Base-by-base conservation (phyloP, 2,113 vertebrate species). In the Ochotona curzoniae region DNA sequence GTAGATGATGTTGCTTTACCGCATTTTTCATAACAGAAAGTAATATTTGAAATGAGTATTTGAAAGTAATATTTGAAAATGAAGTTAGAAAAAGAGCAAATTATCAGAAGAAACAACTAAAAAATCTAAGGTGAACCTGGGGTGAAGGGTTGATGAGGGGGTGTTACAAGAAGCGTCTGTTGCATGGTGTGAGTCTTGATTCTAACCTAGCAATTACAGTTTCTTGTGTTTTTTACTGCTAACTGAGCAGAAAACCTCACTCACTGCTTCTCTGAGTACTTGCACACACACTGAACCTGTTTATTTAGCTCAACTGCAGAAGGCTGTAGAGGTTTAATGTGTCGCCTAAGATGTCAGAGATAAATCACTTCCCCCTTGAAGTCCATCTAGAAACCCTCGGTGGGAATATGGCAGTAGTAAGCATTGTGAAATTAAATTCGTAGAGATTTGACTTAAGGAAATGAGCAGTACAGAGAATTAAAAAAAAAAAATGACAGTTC, bases 61-160 rank as follows among this genome's bases (percentile, higher is more conserved):
- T n/a, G n/a, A 96, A 85, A 64, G 54, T 38, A 93, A 35, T 71
- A 88, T 87, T 63, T 81, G 76, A 88, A 90, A 92, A 76, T 93
- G 74, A 87, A 83, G 67, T 86, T 90, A 71, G 83, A 90, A 90
- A 76, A 1, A 74, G 63, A 51, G 30, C 69, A 25, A 86, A 76
- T 54, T 67, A 70, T 82, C 51, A 93, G 79, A 86, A 92, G 88
- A 85, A 86, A 57, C 54, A 85, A 30, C 44, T 35, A 26, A 47
- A 88, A 38, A 81, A 69, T 60, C 78, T 90, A 64, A 28, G 76
- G 61, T 76, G 75, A 81, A 49, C 74, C 26, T 25, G 38, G 32
- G 69, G 12, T 28, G 8, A 86, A 89, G 25, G 70, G 30, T 17
- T 8, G 30, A 57, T 57, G 18, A 35, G 12, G 26, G 28, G 5